phyloP scores from a whole-genome alignment of 1,140 invertebrate genomes.

The Trichonephila inaurata region DNA sequence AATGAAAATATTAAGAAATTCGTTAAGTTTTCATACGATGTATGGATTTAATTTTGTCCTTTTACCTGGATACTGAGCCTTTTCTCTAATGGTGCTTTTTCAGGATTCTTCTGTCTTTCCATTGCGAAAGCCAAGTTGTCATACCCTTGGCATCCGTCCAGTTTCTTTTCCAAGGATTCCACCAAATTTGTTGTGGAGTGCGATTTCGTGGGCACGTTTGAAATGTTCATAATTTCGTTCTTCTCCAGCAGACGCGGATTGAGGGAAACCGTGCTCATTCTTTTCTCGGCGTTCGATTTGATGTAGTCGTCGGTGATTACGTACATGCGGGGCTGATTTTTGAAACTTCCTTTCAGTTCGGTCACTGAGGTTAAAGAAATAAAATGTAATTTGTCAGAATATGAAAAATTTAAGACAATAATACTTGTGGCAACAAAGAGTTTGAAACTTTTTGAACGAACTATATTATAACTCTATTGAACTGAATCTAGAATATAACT shows the following conservation, averaged over 20 bases:
- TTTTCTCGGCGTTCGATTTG: conserved; percentile 67
- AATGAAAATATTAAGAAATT: no score
- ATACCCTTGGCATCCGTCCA: conserved; percentile 40
- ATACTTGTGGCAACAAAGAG: no score
- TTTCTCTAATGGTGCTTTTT: conserved; percentile 54
- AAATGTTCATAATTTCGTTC: conserved; percentile 33
- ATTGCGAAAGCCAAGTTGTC: conserved; percentile 50
- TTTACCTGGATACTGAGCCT: conserved; percentile 59
- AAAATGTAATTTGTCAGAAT: background rate
- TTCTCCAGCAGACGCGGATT: conserved; percentile 58
- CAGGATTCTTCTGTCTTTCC: background rate
- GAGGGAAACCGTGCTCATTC: conserved; percentile 38
- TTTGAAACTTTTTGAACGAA: no score
- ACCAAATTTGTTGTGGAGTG: conserved; percentile 59
- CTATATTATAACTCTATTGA: no score
- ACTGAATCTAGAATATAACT: no score
- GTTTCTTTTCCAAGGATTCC: conserved; percentile 41
- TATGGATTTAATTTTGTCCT: background rate
- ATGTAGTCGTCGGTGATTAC: conserved; percentile 42
- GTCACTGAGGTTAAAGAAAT: background rate
- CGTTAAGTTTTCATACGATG: background rate
- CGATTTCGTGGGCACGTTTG: conserved; percentile 5
- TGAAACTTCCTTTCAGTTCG: conserved; percentile 35
- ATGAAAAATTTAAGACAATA: no score
- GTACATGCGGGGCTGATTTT: conserved; percentile 33